Conservation (phyloP, 2,797 vertebrate genomes). For the Acanthiza pusilla region DNA sequence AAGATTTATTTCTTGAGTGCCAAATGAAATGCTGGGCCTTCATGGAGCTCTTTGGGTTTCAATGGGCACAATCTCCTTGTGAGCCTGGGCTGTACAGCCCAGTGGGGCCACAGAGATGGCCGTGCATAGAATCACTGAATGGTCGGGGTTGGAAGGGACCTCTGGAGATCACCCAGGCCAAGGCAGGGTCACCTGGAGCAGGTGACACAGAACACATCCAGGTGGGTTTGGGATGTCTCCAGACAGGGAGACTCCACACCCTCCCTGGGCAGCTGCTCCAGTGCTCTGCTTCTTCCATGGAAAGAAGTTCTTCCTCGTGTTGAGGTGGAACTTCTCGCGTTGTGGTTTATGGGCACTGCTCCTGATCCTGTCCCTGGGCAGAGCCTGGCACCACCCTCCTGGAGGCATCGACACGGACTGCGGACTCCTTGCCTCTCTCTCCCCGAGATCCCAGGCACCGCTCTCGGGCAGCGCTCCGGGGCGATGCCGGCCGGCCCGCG, state of each 20-base stretch:
- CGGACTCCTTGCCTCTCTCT: rapidly evolving
- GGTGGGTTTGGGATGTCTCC: background rate
- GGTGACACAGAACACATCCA: background rate
- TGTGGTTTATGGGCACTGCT: background rate
- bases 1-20: background rate
- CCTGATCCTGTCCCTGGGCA: background rate
- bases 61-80: rapidly evolving
- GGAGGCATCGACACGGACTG: background rate
- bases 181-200: background rate
- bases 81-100: background rate
- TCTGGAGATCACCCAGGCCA: background rate
- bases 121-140: background rate
- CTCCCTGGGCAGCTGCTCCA: background rate
- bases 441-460: rapidly evolving
- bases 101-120: background rate
- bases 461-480: background rate
- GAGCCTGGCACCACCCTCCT: background rate
- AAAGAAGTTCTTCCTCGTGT: background rate
- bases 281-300: background rate
- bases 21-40: background rate
- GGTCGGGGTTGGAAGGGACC: background rate
- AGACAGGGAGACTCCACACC: background rate
- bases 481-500: background rate
- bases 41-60: background rate
- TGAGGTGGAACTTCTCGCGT: background rate